Base-by-base conservation (phyloP, 2,797 vertebrate genomes). In the Danio albolineatus region DNA sequence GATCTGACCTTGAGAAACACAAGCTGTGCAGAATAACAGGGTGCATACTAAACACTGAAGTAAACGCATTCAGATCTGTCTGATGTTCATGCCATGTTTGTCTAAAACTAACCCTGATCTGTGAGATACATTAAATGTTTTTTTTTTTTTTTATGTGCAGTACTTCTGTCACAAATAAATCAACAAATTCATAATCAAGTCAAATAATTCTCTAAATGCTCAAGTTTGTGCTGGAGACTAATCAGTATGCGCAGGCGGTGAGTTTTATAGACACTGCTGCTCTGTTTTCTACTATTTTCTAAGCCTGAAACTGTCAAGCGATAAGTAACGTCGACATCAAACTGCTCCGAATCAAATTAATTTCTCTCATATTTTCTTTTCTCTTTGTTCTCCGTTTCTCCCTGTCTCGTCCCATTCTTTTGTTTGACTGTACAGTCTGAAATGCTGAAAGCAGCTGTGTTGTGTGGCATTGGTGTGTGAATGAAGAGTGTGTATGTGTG, bases 1-100 rank as follows among this genome's bases (percentile, higher is more conserved):
- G 51, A 60, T 59, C 44, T 74, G 83, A 85, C 85, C 85, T 86
- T 86, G 83, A 85, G 74, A 77, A 76, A 48, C 67, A 73, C 54
- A 81, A 54, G 71, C 81, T 67, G 44, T 73, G 61, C 73, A 69
- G 54, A 73, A 44, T 54, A 79, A 65, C 70, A 67, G 13, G 48
- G 54, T 54, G 81, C 83, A 79, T 83, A 76, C 76, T 81, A 79
- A 85, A 67, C 62, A 61, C 62, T 48, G 9, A 51, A 54, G 54
- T 43, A 59, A 38, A 69, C 74, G 19, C 49, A 38, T 77, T 38
- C 64, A 80, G 56, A 57, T 60, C 72, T 79, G 61, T 72, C 13
- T 17, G 61, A 62, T 65, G 41, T 65, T 53, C 74, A 60, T 54
- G 39, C 73, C 60, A 53, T 75, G 51, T 39, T 21, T 53, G 16